These are phyloP conservation scores for Drosophila persimilis DNA, from an alignment of 1,140 invertebrate genomes.

Conservation along the genomic window DNA sequence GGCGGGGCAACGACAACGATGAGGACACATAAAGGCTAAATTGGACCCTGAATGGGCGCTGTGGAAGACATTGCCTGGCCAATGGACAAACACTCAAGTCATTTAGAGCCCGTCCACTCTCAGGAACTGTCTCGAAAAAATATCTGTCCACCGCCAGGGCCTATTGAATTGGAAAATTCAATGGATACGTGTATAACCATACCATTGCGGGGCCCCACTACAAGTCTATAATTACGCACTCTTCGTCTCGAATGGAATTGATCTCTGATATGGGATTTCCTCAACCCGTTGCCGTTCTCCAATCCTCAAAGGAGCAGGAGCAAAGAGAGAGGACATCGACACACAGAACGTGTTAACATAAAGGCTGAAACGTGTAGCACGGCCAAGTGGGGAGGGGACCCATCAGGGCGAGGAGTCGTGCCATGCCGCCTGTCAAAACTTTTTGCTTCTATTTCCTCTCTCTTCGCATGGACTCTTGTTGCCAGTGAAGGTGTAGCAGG, in stretches of 20 bases:
- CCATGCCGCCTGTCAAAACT: slow-evolving; percentile 44
- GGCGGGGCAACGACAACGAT: slow-evolving; percentile 52
- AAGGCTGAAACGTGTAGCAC: slow-evolving; percentile 37
- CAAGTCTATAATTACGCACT: slow-evolving; percentile 63
- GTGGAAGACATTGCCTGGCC: slow-evolving; percentile 52
- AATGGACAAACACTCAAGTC: slow-evolving; percentile 73
- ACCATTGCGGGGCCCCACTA: slow-evolving; percentile 40
- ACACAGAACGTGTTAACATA: slow-evolving; percentile 47
- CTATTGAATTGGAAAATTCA: slow-evolving; percentile 68
- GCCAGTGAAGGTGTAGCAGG: no score
- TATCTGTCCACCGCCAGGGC: slow-evolving; percentile 11
- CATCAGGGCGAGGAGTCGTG: slow-evolving; percentile 25
- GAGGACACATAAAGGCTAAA: slow-evolving; percentile 75
- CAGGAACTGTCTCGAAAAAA: neutral
- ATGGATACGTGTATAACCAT: slow-evolving; percentile 46
- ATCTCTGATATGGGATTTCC: slow-evolving; percentile 1
- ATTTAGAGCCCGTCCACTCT: slow-evolving; percentile 34
- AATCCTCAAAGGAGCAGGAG: no score
- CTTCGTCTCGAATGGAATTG: slow-evolving; percentile 1
- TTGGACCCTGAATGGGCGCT: slow-evolving; percentile 65
- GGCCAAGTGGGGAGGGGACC: slow-evolving; percentile 30
- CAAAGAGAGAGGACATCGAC: neutral
- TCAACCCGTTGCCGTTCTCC: slow-evolving; percentile 18
- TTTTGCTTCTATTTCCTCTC: slow-evolving; percentile 21
- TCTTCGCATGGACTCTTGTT: neutral